Conservation (phyloP, 2,888 invertebrate species). For the Gandaritis pyraliata region DNA sequence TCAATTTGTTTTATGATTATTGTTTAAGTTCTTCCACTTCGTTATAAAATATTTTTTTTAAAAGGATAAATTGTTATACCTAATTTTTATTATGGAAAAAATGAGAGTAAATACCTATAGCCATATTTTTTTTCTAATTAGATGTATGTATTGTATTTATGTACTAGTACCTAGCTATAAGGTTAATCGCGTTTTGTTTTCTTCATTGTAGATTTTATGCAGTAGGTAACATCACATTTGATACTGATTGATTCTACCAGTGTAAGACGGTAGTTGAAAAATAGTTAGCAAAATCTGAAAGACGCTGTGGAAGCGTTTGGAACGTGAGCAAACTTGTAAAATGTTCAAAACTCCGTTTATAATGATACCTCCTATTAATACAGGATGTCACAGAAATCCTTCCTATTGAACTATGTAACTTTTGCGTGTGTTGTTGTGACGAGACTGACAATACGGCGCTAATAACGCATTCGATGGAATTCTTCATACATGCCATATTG, state of each 20-base stretch:
- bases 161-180: conserved; percentile 22
- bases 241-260: conserved; percentile 50
- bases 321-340: no score
- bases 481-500: no score
- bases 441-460: no score
- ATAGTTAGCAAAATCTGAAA: conserved; percentile 48
- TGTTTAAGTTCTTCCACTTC: conserved; percentile 51
- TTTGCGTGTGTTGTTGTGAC: no score
- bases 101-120: conserved; percentile 31
- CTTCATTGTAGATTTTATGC: conserved; percentile 8
- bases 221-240: conserved; percentile 14
- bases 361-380: no score
- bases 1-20: background rate
- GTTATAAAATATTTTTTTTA: conserved; percentile 35
- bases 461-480: no score
- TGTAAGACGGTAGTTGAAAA: no score
- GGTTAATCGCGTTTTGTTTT: conserved; percentile 24
- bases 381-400: conserved; percentile 1
- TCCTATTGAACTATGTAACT: no score
- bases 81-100: conserved; percentile 36
- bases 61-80: conserved; percentile 28
- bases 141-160: conserved; percentile 27
- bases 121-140: conserved; percentile 36
- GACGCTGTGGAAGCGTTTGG: conserved; percentile 8
- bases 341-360: no score